Conservation (phyloP, 2,113 vertebrate genomes). For the Gobio gobio region DNA sequence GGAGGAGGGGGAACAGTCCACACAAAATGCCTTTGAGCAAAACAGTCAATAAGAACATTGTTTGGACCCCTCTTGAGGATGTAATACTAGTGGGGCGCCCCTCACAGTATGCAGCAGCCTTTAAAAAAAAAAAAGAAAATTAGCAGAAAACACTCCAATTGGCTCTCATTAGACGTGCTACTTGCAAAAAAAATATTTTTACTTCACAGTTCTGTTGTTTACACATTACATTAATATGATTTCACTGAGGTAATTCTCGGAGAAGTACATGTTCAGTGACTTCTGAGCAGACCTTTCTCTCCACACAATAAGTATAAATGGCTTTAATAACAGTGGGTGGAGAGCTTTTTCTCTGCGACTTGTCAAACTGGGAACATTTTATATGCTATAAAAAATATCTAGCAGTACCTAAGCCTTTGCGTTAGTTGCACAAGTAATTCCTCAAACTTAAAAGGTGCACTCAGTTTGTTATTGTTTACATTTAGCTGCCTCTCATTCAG, state of each 20-base stretch:
- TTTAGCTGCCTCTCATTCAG: neutral
- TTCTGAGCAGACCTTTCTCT: constrained; percentile 1
- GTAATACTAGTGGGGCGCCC: constrained; percentile 58
- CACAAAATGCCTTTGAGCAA: constrained; percentile 57
- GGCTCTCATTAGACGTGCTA: constrained; percentile 30
- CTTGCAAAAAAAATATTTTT: constrained; percentile 21
- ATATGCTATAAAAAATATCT: neutral
- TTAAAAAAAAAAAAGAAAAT: constrained; percentile 51
- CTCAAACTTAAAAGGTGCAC: neutral
- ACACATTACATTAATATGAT: neutral
- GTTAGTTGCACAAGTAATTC: neutral
- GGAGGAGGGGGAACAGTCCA: constrained; percentile 41
- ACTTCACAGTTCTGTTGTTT: constrained; percentile 2
- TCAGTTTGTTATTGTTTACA: neutral
- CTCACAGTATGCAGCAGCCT: constrained; percentile 47
- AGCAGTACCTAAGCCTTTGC: neutral
- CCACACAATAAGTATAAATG: neutral
- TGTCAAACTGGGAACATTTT: constrained; percentile 11
- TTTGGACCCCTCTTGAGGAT: constrained; percentile 55
- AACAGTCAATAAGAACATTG: constrained; percentile 59
- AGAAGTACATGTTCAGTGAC: neutral
- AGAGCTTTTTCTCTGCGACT: neutral
- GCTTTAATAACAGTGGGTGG: constrained; percentile 13
- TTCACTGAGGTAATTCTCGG: neutral
- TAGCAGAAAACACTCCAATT: constrained; percentile 37